A percentile compares a stretch with the other conserved stretches of the same genome.
These are phyloP conservation scores for Sanderia malayensis DNA, from an alignment of 30 jellyfish, hydroid and myxozoan genomes.

Conservation along the genomic window DNA sequence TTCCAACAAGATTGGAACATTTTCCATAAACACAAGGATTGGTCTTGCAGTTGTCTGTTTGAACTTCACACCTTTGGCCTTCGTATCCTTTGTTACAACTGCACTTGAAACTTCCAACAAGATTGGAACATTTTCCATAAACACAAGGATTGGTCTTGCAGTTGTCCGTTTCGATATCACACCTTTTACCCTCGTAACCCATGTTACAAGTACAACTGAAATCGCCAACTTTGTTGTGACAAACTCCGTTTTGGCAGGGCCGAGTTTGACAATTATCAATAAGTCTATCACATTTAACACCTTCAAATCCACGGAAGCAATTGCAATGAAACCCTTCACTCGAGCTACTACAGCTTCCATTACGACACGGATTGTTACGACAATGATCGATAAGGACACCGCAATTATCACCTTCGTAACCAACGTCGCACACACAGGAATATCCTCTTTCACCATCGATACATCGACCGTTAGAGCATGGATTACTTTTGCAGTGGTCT, in stretches of 20 bases:
- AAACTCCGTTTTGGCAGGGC: constrained; percentile 51
- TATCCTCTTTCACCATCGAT: neutral
- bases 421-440: neutral
- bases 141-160: constrained; percentile 42
- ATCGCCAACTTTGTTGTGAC: constrained; percentile 24
- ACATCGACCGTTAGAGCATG: constrained; percentile 18
- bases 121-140: constrained; percentile 32
- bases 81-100: constrained; percentile 34
- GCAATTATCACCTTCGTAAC: neutral
- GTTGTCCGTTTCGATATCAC: constrained; percentile 32
- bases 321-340: constrained; percentile 39
- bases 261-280: constrained; percentile 35
- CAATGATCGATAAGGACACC: neutral
- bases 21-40: constrained; percentile 44
- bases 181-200: constrained; percentile 55
- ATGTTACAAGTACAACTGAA: constrained; percentile 36
- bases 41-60: constrained; percentile 24
- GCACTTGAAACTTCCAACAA: constrained; percentile 51
- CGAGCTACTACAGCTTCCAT: constrained; percentile 45
- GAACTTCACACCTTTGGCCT: constrained; percentile 38
- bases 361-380: constrained; percentile 2
- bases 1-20: too few relatives aligned
- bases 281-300: constrained; percentile 27
- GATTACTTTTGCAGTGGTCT: constrained; percentile 17
- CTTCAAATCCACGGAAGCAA: constrained; percentile 47